Evolutionary conservation across 2,113 vertebrate genomes (phyloP), one percentile per base, ranked within the genome.

Genomic region (Gambusia affinis): DNA sequence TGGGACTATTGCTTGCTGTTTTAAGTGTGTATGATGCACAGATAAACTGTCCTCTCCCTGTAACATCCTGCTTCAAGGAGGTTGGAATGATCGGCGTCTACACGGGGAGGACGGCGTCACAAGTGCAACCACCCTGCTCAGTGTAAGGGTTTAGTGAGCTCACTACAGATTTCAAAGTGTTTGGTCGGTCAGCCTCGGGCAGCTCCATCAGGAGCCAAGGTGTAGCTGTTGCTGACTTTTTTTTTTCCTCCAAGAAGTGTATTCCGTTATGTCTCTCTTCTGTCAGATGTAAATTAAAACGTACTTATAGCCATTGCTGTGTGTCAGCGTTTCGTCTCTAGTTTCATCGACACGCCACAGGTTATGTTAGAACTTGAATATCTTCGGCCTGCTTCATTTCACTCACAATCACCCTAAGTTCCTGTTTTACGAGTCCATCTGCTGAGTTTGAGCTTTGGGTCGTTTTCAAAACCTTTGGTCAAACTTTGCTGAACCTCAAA

Each of bases 1-100:
- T 81, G 70, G 79, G 85, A 85, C 84, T 87, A 57, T 73, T 73
- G 54, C 65, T 84, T 77, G 81, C 67, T 73, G 62, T 83, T 82
- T 42, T 84, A 77, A 85, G 79, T 70, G 76, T 72, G 72, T 83
- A 61, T 44, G 31, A 37, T 80, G 75, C 57, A 65, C 68, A 75
- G 35, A 28, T 77, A 35, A 82, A 63, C 60, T 76, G 60, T 75
- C 70, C 67, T 61, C 66, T 69, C 39, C 19, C 64, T 47, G 70
- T 75, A 78, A 65, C 24, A 67, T 60, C 66, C 27, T 60, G 70
- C 79, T 62, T n/a, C 61, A 11, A 31, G 30, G 61, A 63, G 15
- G 12, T 8, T 31, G 60, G 29, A 68, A 24, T 30, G 19, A 33
- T 24, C 12, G 44, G 51, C 67, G 12, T 78, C 60, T 70, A 61